Evolutionary conservation across 2,797 vertebrate genomes (phyloP).

Genomic region (Telmatherina bonti): DNA sequence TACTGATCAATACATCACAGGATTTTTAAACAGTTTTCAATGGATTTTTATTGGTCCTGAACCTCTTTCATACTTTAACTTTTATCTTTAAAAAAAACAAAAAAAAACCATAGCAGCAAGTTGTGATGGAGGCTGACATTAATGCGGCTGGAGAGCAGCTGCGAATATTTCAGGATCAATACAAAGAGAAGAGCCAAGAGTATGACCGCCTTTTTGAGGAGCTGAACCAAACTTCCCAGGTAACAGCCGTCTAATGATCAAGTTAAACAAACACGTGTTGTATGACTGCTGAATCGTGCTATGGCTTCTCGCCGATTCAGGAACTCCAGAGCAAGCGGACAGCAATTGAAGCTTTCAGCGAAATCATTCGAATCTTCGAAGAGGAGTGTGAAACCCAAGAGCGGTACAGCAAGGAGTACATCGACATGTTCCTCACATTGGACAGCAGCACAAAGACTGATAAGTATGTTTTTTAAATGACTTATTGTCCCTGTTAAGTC

Average conservation of each 20-base stretch:
- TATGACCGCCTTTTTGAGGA: conserved; percentile 91
- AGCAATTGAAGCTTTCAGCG: conserved; percentile 92
- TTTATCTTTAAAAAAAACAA: neutral
- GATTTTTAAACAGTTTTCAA: conserved; percentile 10
- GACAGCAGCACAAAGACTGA: conserved; percentile 89
- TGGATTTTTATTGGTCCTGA: neutral
- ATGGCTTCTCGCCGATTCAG: conserved; percentile 61
- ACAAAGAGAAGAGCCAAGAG: conserved; percentile 92
- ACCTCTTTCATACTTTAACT: conserved; percentile 7
- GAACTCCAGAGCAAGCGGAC: conserved; percentile 94
- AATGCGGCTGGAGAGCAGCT: conserved; percentile 92
- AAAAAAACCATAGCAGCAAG: conserved; percentile 86
- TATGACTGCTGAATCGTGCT: neutral
- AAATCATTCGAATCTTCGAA: conserved; percentile 95
- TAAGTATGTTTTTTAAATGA: conserved; percentile 74
- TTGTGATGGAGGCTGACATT: conserved; percentile 90
- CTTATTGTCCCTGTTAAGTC: neutral
- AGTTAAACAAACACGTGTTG: neutral
- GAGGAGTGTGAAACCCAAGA: conserved; percentile 94
- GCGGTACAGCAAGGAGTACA: conserved; percentile 92
- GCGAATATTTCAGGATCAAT: conserved; percentile 91
- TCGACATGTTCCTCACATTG: conserved; percentile 90
- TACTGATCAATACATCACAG: neutral
- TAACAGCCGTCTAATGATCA: conserved; percentile 54
- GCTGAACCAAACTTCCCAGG: conserved; percentile 91